phyloP scores from a whole-genome alignment of 2,113 vertebrate species.

The Nyctibius bracteatus region DNA sequence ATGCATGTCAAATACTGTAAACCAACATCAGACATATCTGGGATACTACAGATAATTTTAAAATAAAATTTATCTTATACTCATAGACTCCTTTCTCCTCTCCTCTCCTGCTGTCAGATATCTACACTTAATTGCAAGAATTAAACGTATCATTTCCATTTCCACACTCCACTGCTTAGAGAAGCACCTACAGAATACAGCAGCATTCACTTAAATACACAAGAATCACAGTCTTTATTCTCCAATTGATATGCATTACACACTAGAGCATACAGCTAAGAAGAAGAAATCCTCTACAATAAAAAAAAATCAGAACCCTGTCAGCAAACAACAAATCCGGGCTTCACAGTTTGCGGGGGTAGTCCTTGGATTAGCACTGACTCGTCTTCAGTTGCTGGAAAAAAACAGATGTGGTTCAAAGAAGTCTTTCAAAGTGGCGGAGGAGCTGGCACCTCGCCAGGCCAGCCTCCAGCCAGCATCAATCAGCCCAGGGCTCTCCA shows the following conservation, averaged over 20 bases:
- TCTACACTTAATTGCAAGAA: background rate
- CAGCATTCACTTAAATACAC: background rate
- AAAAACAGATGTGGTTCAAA: constrained; percentile 60
- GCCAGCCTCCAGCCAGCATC: background rate
- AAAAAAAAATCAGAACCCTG: background rate
- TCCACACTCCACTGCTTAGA: background rate
- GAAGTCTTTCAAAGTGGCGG: background rate
- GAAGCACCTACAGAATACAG: background rate
- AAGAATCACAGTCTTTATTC: background rate
- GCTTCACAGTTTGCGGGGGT: background rate
- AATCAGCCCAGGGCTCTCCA: background rate
- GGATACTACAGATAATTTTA: background rate
- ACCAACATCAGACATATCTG: background rate
- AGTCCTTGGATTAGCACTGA: background rate
- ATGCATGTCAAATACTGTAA: background rate
- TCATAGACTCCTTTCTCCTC: background rate
- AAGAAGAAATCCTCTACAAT: background rate
- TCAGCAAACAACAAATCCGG: background rate
- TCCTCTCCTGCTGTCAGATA: background rate
- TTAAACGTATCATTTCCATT: background rate
- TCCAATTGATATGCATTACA: background rate
- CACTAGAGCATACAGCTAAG: background rate
- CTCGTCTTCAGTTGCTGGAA: background rate
- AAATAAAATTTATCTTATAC: background rate
- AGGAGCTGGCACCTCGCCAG: background rate